Evolutionary conservation across 2,113 vertebrate species (phyloP).

Genomic region (Lathamus discolor): DNA sequence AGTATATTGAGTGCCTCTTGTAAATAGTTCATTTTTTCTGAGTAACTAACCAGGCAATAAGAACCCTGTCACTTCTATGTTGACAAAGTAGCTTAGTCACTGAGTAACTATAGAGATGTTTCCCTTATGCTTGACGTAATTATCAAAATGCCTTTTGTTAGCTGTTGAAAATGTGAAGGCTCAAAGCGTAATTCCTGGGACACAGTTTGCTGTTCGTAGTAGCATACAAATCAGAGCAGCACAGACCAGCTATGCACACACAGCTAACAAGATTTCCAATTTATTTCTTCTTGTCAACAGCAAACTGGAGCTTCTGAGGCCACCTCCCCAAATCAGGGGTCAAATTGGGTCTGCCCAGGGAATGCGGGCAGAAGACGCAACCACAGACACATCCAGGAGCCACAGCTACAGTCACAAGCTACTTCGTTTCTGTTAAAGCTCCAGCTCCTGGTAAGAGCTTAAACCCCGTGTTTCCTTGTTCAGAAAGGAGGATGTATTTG

Average conservation of each 20-base stretch:
- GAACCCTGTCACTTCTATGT: conserved; percentile 12
- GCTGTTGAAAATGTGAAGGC: not conserved
- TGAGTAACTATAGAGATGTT: conserved; percentile 38
- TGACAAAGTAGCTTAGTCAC: conserved; percentile 46
- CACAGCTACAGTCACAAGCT: not conserved
- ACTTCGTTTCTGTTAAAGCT: not conserved
- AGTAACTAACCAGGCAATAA: conserved; percentile 24
- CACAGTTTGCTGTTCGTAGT: not conserved
- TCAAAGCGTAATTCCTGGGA: not conserved
- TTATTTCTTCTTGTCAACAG: not conserved
- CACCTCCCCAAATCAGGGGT: not conserved
- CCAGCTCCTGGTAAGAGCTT: not conserved
- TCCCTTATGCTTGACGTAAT: conserved; percentile 14
- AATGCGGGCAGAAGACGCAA: rapidly evolving
- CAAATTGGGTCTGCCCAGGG: not conserved
- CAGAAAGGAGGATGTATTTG: not conserved
- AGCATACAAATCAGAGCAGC: not conserved
- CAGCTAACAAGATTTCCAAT: not conserved
- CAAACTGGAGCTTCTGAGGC: not conserved
- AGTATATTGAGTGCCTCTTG: not conserved
- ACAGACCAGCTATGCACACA: not conserved
- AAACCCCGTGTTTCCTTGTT: not conserved
- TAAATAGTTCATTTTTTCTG: conserved; percentile 36
- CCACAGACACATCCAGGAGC: not conserved
- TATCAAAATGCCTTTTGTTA: conserved; percentile 31